Evolutionary conservation across 2,888 invertebrate species (phyloP), one percentile per base, ranked within the genome.

Genomic region (Theristus sp.): DNA sequence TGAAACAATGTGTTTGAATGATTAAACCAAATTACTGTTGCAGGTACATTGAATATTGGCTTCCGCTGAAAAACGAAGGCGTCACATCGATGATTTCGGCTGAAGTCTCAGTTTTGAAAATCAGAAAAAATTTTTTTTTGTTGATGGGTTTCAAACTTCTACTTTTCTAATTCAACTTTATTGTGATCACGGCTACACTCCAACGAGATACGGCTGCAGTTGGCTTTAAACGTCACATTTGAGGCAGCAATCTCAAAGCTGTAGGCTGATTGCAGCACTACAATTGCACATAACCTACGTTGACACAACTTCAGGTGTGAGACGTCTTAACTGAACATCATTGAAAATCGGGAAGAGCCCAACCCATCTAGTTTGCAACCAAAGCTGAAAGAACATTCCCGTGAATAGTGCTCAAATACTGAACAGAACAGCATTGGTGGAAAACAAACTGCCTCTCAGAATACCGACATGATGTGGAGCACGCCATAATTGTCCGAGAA

Each of bases 311-410:
- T 38, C 38, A 38, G 38, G 38, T 17, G 38, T 38, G 10, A 17
- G 17, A 38, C 10, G 38, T 13, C 6, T 38, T 6, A n/a, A 22
- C 22, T 22, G n/a, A 52, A 52, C 17, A 71, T 71, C 56, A 72
- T 72, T 1, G 70, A 72, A 22, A 71, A 71, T 49, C 69, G 72
- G 20, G 64, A n/a, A 64, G 1, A 69, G 68, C 0, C 61, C 72
- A 17, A 61, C 62, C 20, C 71, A 70, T 17, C 71, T 72, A 10
- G 71, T 70, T 0, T 70, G 71, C 60, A 71, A 67, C 54, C 58
- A 72, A 30, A 59, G 71, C n/a, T 70, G 72, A 64, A 72, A 72
- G 61, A 69, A 70, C 13, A 71, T 69, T 62, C 70, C 72, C 1
- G 71, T 71, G 58, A 67, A 71, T 25, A 70, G 71, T 57, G 57